phyloP scores from a whole-genome alignment of 2,797 vertebrate genomes.

The Tenualosa ilisha region DNA sequence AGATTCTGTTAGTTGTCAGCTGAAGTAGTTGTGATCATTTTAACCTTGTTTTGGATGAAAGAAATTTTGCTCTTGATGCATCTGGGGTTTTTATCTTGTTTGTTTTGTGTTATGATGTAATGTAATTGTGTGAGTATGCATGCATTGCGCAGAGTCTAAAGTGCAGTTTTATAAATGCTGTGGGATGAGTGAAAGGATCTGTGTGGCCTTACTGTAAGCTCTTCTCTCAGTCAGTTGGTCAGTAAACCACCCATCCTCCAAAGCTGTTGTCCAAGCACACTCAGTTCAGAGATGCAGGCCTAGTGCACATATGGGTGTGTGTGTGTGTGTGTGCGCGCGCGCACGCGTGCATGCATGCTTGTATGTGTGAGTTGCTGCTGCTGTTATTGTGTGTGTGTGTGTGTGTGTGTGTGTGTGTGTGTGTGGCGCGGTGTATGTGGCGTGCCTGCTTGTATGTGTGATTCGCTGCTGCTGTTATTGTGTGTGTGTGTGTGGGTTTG shows the following conservation, averaged over 20 bases:
- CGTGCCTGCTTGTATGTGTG: background rate
- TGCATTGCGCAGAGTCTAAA: background rate
- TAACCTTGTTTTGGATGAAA: slow-evolving; percentile 7
- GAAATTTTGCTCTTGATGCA: background rate
- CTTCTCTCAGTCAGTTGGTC: background rate
- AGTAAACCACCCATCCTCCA: slow-evolving; percentile 2
- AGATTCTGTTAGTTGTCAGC: background rate
- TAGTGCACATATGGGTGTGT: background rate
- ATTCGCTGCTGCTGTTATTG: background rate
- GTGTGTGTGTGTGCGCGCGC: background rate
- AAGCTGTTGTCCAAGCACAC: background rate
- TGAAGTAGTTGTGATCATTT: background rate
- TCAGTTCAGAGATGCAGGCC: background rate
- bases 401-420: background rate
- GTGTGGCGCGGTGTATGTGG: background rate
- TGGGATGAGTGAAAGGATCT: background rate
- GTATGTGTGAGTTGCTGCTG: background rate
- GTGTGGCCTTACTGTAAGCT: background rate
- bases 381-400: background rate
- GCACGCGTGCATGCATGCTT: background rate
- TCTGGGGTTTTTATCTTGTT: background rate
- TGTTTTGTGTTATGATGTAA: background rate
- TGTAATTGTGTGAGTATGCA: background rate
- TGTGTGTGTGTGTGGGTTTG: background rate
- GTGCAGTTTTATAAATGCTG: background rate